These are phyloP conservation scores for Tinea pellionella DNA, from an alignment of 2,888 invertebrate species.

Conservation along the genomic window DNA sequence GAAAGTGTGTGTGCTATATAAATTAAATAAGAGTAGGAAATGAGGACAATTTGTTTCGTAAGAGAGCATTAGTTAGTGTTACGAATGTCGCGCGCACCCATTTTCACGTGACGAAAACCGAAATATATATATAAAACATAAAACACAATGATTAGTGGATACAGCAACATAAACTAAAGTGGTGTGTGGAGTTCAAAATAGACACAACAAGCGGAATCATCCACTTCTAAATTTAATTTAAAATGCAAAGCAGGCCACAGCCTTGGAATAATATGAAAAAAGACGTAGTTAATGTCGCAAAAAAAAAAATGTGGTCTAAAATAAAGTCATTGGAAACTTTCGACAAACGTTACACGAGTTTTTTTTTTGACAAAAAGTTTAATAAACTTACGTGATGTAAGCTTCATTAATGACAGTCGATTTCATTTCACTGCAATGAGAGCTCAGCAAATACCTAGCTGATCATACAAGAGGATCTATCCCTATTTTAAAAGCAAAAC, in stretches of 20 bases:
- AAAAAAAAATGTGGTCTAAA: not conserved
- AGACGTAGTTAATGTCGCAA: not conserved
- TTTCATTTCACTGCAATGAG: too few relatives aligned
- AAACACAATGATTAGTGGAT: constrained; percentile 8
- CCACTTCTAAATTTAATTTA: constrained; percentile 13
- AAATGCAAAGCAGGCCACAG: constrained; percentile 23
- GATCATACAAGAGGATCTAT: too few relatives aligned
- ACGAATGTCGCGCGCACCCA: not conserved
- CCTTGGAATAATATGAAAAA: constrained; percentile 24
- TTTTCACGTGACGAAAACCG: constrained; percentile 1
- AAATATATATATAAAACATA: constrained; percentile 6
- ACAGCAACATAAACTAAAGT: constrained; percentile 1
- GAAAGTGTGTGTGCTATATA: not conserved
- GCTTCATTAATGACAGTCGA: not conserved
- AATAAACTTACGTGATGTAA: not conserved
- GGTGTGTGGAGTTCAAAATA: not conserved
- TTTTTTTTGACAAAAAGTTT: not conserved
- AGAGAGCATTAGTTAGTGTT: not conserved
- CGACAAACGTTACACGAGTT: not conserved
- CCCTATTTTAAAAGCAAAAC: too few relatives aligned
- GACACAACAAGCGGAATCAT: constrained; percentile 7
- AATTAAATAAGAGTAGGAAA: not conserved
- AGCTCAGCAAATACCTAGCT: too few relatives aligned
- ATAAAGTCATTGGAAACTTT: not conserved
- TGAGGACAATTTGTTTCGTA: constrained; percentile 3